Evolutionary conservation across 2,888 invertebrate species (phyloP).

Genomic region (Lypha dubia): DNA sequence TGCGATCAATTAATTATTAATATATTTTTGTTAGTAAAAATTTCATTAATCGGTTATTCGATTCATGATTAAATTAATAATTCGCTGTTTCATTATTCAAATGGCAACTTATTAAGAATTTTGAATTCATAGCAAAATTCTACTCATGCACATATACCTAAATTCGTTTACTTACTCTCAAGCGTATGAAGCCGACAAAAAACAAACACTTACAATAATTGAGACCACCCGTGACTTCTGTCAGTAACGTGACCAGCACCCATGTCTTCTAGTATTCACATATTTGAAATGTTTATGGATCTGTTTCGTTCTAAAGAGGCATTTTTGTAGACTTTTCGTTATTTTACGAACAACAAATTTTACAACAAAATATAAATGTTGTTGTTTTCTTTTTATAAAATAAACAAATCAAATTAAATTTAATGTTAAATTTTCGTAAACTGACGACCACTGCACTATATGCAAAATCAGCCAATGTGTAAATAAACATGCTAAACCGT

Average conservation of each 20-base stretch:
- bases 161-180: no score
- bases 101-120: no score
- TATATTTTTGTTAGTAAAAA: no score
- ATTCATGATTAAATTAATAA: no score
- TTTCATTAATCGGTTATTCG: no score
- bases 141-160: no score
- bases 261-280: no score
- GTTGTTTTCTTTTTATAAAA: constrained; percentile 67
- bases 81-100: no score
- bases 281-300: constrained; percentile 45
- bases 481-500: constrained; percentile 78
- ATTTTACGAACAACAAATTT: constrained; percentile 40
- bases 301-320: constrained; percentile 23
- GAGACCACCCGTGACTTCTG: neutral
- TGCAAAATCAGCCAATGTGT: constrained; percentile 74
- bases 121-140: no score
- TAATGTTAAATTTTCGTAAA: constrained; percentile 77
- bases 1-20: no score
- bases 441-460: constrained; percentile 68
- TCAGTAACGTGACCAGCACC: neutral
- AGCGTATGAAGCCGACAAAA: neutral
- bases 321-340: constrained; percentile 49
- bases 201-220: no score
- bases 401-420: constrained; percentile 75
- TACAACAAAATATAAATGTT: constrained; percentile 27